Conservation (phyloP, 1,140 invertebrate genomes). For the Periplaneta americana region DNA sequence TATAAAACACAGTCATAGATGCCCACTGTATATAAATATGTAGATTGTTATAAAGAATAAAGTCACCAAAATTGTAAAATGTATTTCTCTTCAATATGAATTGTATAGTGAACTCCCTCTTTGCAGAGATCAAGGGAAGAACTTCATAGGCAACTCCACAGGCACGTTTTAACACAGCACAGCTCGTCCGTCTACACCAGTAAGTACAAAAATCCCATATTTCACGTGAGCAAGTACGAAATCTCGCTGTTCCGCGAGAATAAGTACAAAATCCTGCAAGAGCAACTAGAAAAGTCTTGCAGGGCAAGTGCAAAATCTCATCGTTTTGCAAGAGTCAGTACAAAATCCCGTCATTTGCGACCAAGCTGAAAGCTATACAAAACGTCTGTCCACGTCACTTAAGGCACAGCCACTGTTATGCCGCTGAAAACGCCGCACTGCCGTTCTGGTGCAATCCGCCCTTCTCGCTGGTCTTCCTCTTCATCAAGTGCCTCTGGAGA, state of each 20-base stretch:
- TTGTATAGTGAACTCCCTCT: neutral
- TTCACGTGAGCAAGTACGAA: neutral
- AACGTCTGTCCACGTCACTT: neutral
- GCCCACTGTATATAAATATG: neutral
- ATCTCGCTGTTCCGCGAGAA: neutral
- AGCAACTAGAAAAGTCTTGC: too few relatives aligned
- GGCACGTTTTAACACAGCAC: neutral
- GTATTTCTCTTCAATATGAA: neutral
- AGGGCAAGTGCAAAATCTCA: too few relatives aligned
- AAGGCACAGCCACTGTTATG: neutral
- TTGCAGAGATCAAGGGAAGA: neutral
- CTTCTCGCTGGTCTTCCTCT: neutral
- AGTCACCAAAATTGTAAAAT: neutral
- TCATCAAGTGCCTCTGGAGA: slow-evolving; percentile 49
- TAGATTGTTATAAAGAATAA: neutral
- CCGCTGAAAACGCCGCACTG: neutral
- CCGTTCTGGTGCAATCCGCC: neutral
- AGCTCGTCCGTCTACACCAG: neutral
- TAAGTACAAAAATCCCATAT: too few relatives aligned
- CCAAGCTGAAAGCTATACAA: neutral
- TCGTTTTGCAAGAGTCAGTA: too few relatives aligned
- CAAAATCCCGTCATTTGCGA: too few relatives aligned
- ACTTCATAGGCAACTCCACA: neutral
- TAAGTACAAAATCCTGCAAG: too few relatives aligned
- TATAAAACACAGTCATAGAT: neutral